Evolutionary conservation across 2,888 invertebrate species (phyloP).

Genomic region (Glaucopsyche alexis): DNA sequence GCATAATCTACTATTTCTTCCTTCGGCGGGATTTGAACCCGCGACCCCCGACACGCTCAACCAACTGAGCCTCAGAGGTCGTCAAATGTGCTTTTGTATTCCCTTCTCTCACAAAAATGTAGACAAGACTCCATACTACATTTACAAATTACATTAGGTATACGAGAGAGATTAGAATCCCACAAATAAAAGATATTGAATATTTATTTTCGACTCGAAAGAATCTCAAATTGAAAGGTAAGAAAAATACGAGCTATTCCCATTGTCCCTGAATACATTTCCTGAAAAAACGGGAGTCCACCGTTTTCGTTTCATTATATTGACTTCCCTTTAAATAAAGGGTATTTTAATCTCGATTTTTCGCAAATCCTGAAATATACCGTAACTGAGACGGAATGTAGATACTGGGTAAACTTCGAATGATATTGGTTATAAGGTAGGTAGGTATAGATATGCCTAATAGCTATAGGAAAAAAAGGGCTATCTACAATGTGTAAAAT

Average conservation of each 20-base stretch:
- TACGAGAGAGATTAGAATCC: conserved; percentile 2
- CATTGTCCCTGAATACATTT: conserved; percentile 40
- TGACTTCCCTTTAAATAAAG: conserved; percentile 41
- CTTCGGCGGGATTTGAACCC: no score
- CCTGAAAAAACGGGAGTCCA: conserved; percentile 35
- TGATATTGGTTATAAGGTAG: not conserved
- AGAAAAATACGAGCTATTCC: conserved; percentile 33
- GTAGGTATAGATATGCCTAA: not conserved
- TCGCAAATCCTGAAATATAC: conserved; percentile 18
- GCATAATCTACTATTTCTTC: no score
- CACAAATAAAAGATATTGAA: conserved; percentile 16
- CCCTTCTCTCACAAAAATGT: not conserved
- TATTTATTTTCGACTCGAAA: conserved; percentile 18
- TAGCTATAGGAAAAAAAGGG: no score
- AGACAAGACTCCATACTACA: not conserved
- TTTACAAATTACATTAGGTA: not conserved
- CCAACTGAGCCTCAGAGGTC: no score
- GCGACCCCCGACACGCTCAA: no score
- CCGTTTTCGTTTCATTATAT: conserved; percentile 43
- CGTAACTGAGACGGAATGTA: not conserved
- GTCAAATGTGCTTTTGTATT: not conserved
- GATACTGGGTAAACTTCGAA: not conserved
- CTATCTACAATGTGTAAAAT: no score
- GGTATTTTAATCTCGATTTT: conserved; percentile 42
- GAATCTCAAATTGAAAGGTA: conserved; percentile 25